Evolutionary conservation across 2,113 vertebrate species (phyloP).

Genomic region (Dendropsophus ebraccatus): DNA sequence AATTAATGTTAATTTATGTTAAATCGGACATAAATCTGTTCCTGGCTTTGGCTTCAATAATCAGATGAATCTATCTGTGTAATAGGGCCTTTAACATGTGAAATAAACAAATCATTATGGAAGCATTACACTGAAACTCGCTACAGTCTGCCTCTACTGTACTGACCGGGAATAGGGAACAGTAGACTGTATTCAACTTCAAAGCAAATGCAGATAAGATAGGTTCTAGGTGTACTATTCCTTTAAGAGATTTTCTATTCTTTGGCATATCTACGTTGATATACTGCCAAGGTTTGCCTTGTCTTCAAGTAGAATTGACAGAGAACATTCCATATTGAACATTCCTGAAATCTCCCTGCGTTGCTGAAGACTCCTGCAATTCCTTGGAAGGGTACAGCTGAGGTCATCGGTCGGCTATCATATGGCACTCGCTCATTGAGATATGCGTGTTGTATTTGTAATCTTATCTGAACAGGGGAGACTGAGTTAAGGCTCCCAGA

Average conservation of each 20-base stretch:
- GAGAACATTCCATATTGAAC: neutral
- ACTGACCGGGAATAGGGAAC: neutral
- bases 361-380: neutral
- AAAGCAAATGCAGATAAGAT: neutral
- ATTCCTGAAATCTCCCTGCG: slow-evolving; percentile 20
- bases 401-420: slow-evolving; percentile 36
- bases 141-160: neutral
- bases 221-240: neutral
- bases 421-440: neutral
- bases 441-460: slow-evolving; percentile 29
- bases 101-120: too few relatives aligned
- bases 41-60: too few relatives aligned
- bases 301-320: neutral
- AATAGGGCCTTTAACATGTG: too few relatives aligned
- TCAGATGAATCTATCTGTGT: too few relatives aligned
- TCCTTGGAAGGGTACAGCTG: slow-evolving; percentile 16
- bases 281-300: neutral
- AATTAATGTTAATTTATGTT: too few relatives aligned
- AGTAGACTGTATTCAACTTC: neutral
- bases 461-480: slow-evolving; percentile 28
- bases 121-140: too few relatives aligned
- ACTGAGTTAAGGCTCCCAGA: neutral
- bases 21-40: too few relatives aligned
- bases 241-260: neutral
- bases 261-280: neutral